Percentiles rank a stretch among this genome's conserved stretches.
These are phyloP conservation scores for Alsophila aescularia DNA, from an alignment of 2,888 invertebrate genomes.

Conservation along the genomic window DNA sequence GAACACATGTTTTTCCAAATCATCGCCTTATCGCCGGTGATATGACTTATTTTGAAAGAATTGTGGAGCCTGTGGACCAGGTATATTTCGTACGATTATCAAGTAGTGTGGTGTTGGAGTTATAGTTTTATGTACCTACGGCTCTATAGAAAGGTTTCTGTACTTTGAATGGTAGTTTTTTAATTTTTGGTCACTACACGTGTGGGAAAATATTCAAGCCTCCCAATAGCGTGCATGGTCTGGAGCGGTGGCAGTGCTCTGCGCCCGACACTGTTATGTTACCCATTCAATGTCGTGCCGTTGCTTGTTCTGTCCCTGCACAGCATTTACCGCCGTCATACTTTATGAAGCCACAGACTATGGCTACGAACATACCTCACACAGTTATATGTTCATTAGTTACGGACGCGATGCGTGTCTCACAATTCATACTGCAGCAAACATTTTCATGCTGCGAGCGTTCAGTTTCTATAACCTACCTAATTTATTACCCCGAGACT, in stretches of 20 bases:
- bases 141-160: too few relatives aligned
- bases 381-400: slow-evolving; percentile 18
- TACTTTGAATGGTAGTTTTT: too few relatives aligned
- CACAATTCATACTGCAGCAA: slow-evolving; percentile 19
- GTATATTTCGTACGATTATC: too few relatives aligned
- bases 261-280: slow-evolving; percentile 47
- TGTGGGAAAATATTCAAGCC: slow-evolving; percentile 20
- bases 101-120: not conserved
- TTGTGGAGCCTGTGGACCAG: not conserved
- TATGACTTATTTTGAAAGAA: not conserved
- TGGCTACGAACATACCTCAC: slow-evolving; percentile 5
- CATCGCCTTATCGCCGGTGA: not conserved
- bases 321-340: slow-evolving; percentile 29
- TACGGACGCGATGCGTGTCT: slow-evolving; percentile 27
- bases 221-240: slow-evolving; percentile 24
- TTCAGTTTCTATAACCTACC: slow-evolving; percentile 12
- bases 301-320: slow-evolving; percentile 4
- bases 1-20: not conserved
- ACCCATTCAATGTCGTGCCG: slow-evolving; percentile 54
- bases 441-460: slow-evolving; percentile 12
- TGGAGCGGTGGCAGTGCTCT: slow-evolving; percentile 9
- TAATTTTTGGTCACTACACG: not conserved
- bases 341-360: slow-evolving; percentile 6
- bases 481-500: slow-evolving; percentile 21
- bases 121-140: too few relatives aligned